phyloP scores from a whole-genome alignment of 2,113 vertebrate genomes.

The Cariama cristata region DNA sequence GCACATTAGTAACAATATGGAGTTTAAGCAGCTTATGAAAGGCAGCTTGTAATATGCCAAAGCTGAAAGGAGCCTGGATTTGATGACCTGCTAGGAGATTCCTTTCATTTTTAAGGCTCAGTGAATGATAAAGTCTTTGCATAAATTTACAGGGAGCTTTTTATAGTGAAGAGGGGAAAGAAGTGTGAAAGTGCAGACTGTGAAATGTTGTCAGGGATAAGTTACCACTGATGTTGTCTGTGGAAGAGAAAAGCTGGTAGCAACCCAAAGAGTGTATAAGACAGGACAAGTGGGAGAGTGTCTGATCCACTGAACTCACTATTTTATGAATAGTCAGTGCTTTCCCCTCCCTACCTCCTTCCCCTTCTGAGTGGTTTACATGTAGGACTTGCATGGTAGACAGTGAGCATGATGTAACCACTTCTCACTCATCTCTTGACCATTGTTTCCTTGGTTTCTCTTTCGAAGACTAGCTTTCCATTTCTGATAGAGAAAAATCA shows the following conservation, averaged over 20 bases:
- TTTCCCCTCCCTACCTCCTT: not conserved
- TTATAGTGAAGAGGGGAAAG: conserved; percentile 14
- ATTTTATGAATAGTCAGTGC: not conserved
- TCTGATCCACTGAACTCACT: not conserved
- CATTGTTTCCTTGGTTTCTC: not conserved
- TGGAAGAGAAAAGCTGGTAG: conserved; percentile 25
- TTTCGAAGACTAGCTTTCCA: not conserved
- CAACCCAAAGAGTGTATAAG: not conserved
- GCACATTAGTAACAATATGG: not conserved
- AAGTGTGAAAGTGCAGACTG: not conserved
- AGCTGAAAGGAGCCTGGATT: not conserved
- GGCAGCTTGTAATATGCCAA: not conserved
- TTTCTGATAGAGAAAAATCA: not conserved
- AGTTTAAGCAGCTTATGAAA: not conserved
- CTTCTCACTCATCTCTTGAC: not conserved
- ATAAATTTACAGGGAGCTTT: conserved; percentile 52
- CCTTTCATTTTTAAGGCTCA: conserved; percentile 4
- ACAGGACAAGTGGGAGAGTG: not conserved
- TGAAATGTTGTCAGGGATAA: not conserved
- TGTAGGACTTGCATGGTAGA: not conserved
- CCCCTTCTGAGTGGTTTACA: not conserved
- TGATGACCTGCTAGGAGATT: conserved; percentile 12
- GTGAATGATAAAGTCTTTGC: conserved; percentile 24
- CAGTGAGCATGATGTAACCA: not conserved
- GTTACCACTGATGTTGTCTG: not conserved